Conservation (phyloP, 2,113 vertebrate genomes). For the Fukomys damarensis region DNA sequence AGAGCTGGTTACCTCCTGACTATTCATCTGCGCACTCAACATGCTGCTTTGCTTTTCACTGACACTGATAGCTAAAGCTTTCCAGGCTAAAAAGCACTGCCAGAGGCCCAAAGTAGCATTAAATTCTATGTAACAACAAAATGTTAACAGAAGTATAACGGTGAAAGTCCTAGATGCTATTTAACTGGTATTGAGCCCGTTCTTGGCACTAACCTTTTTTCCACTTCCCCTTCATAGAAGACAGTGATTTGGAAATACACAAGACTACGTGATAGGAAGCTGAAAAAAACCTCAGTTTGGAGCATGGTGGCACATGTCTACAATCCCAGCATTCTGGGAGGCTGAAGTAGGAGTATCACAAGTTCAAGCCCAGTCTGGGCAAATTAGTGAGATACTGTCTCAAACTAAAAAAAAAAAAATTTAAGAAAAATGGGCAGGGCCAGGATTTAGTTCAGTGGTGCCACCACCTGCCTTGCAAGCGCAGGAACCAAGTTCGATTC, state of each 20-base stretch:
- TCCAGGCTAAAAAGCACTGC: neutral
- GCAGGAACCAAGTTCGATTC: no score
- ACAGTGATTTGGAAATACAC: neutral
- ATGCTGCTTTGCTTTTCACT: neutral
- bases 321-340: neutral
- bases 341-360: neutral
- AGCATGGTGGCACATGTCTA: neutral
- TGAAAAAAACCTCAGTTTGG: neutral
- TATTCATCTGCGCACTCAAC: neutral
- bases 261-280: neutral
- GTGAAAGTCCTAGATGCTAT: neutral
- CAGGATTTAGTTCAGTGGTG: no score
- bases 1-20: neutral
- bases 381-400: neutral
- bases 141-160: neutral
- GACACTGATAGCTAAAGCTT: neutral
- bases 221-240: neutral
- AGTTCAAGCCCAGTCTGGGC: neutral
- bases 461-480: no score
- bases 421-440: no score
- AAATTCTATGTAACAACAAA: slow-evolving; percentile 26
- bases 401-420: neutral
- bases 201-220: neutral
- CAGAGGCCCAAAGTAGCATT: neutral
- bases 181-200: neutral